Base-by-base conservation (phyloP, 2,888 invertebrate species). In the Ectemnius continuus region DNA sequence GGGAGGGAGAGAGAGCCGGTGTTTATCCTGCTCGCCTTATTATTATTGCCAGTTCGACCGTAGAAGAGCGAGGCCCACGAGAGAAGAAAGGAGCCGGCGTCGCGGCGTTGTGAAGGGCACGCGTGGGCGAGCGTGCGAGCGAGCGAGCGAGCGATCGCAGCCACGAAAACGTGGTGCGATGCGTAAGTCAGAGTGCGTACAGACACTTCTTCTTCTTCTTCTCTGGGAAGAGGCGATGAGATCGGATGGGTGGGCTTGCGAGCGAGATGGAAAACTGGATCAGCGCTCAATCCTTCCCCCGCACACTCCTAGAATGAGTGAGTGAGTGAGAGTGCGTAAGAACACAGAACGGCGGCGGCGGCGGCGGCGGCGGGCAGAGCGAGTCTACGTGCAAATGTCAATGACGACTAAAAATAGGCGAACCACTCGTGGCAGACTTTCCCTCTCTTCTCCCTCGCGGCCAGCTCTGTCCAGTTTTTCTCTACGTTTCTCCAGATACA, bases 391-490 rank as follows among this genome's bases (percentile, higher is more conserved):
- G 83, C 83, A 86, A 87, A 87, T 88, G 87, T 88, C 88, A 88
- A 86, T 87, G 86, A 84, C 85, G 78, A 80, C 84, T 87, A 87
- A 86, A 86, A 86, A 88, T 86, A 88, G 73, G 62, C 72, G 70
- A 67, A 28, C 83, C 68, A 66, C 56, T 68, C 61, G 62, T 16
- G 26, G 64, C 56, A 58, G 52, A 56, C 61, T 69, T 64, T 66
- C 63, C 52, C n/a, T 52, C 52, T 52, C 52, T 52, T 5, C 16
- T 14, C 3, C 48, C 0, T 5, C 0, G 16, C n/a, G 8, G n/a
- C n/a, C n/a, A 36, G 8, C 36, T 0, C 8, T 36, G 36, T 11
- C 52, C 52, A 16, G n/a, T 52, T 14, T 52, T 52, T 52, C 52
- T 52, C 16, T 13, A 16, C n/a, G 8, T 52, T 20, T 52, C 61